Evolutionary conservation across 2,888 invertebrate genomes (phyloP).

Genomic region (Exephanes ischioxanthus): DNA sequence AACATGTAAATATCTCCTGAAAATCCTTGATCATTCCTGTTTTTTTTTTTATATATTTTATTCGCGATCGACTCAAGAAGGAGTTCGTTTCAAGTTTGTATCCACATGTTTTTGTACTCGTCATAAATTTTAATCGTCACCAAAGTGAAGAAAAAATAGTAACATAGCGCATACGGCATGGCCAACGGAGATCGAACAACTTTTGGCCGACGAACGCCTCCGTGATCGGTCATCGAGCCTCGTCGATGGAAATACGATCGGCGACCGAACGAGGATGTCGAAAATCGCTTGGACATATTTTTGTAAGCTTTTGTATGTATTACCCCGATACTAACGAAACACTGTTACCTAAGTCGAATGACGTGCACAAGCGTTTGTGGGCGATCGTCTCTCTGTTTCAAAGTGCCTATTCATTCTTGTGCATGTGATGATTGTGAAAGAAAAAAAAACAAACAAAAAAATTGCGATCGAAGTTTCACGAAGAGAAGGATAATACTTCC

Average conservation of each 20-base stretch:
- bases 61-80: slow-evolving; percentile 13
- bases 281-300: slow-evolving; percentile 75
- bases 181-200: slow-evolving; percentile 17
- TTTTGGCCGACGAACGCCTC: slow-evolving; percentile 10
- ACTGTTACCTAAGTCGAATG: slow-evolving; percentile 49
- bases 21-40: slow-evolving; percentile 54
- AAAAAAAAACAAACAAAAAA: background rate
- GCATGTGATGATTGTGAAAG: slow-evolving; percentile 48
- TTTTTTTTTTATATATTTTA: background rate
- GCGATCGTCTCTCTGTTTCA: slow-evolving; percentile 46
- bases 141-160: background rate
- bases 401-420: slow-evolving; percentile 63
- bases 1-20: slow-evolving; percentile 59
- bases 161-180: slow-evolving; percentile 29
- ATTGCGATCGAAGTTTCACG: slow-evolving; percentile 27
- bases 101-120: slow-evolving; percentile 31
- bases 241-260: background rate
- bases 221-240: slow-evolving; percentile 18
- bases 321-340: slow-evolving; percentile 48
- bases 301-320: slow-evolving; percentile 77
- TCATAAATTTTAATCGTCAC: slow-evolving; percentile 23
- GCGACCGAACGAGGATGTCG: background rate
- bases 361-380: slow-evolving; percentile 53
- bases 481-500: slow-evolving; percentile 5
- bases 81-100: slow-evolving; percentile 20